phyloP scores from a whole-genome alignment of 1,140 invertebrate genomes.

The Drosophila melanica region DNA sequence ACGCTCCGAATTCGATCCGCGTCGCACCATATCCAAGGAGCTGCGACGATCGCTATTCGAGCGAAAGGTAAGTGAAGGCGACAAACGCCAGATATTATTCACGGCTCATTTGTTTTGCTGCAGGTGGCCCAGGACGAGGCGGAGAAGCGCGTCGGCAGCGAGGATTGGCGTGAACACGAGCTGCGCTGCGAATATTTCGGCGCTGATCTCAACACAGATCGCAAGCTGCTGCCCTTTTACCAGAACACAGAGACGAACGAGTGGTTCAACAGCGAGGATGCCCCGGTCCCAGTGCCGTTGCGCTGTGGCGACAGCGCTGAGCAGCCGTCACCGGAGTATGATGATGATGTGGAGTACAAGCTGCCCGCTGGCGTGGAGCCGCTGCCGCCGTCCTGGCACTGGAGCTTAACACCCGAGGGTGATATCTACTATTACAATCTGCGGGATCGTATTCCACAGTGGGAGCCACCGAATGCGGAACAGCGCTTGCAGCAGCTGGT shows the following conservation, averaged over 20 bases:
- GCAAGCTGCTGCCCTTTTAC: slow-evolving; percentile 86
- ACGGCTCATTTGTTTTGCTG: background rate
- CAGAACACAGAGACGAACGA: slow-evolving; percentile 87
- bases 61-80: slow-evolving; percentile 77
- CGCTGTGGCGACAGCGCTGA: slow-evolving; percentile 65
- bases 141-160: slow-evolving; percentile 85
- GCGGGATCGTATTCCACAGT: slow-evolving; percentile 92
- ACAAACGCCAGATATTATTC: background rate
- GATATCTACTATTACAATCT: slow-evolving; percentile 96
- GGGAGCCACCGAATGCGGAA: slow-evolving; percentile 90
- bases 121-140: slow-evolving; percentile 89
- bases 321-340: slow-evolving; percentile 56
- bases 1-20: slow-evolving; percentile 32
- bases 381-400: slow-evolving; percentile 94
- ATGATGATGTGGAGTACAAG: slow-evolving; percentile 68
- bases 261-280: slow-evolving; percentile 85
- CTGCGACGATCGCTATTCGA: slow-evolving; percentile 90
- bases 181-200: slow-evolving; percentile 87
- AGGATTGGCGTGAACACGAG: slow-evolving; percentile 88
- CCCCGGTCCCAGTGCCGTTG: slow-evolving; percentile 82
- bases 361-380: slow-evolving; percentile 85
- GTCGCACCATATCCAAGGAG: slow-evolving; percentile 59
- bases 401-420: slow-evolving; percentile 91
- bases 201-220: slow-evolving; percentile 86
- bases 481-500: slow-evolving; percentile 68